phyloP scores from a whole-genome alignment of 1,140 invertebrate species.

The Scaptodrosophila lebanonensis region DNA sequence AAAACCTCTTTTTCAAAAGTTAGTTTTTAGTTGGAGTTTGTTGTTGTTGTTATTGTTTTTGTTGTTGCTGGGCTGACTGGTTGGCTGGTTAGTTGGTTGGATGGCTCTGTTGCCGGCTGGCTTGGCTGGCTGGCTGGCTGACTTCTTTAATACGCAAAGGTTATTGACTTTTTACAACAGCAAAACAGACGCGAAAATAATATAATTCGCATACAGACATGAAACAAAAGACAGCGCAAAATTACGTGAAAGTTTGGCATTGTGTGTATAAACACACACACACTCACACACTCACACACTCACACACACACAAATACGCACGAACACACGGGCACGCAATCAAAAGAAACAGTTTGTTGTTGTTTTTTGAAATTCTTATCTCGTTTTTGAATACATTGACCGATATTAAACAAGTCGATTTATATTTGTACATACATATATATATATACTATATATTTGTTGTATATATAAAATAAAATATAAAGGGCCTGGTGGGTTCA shows the following conservation, averaged over 20 bases:
- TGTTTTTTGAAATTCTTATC: slow-evolving; percentile 75
- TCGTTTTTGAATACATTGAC: slow-evolving; percentile 73
- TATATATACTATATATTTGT: neutral
- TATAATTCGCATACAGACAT: slow-evolving; percentile 60
- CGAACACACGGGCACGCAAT: slow-evolving; percentile 47
- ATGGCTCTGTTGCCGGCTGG: slow-evolving; percentile 8
- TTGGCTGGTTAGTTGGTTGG: too few species aligned
- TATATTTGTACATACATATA: slow-evolving; percentile 29
- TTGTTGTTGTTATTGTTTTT: slow-evolving; percentile 22
- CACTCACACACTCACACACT: slow-evolving; percentile 3
- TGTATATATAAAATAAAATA: slow-evolving; percentile 8
- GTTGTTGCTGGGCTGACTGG: neutral
- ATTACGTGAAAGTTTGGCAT: slow-evolving; percentile 76
- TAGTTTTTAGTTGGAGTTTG: too few species aligned
- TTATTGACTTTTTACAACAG: slow-evolving; percentile 71
- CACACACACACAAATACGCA: slow-evolving; percentile 2
- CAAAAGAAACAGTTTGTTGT: slow-evolving; percentile 59
- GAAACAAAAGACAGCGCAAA: slow-evolving; percentile 41
- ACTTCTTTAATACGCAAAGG: slow-evolving; percentile 69
- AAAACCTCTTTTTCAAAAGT: slow-evolving; percentile 17
- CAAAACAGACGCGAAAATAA: slow-evolving; percentile 70
- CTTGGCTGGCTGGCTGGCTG: slow-evolving; percentile 29
- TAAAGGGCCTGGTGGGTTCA: slow-evolving; percentile 59
- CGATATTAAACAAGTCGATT: slow-evolving; percentile 73
- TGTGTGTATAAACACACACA: slow-evolving; percentile 34